Percentiles rank a stretch among this genome's conserved stretches.
phyloP scores from a whole-genome alignment of 2,113 vertebrate species.

The Rhea americana region DNA sequence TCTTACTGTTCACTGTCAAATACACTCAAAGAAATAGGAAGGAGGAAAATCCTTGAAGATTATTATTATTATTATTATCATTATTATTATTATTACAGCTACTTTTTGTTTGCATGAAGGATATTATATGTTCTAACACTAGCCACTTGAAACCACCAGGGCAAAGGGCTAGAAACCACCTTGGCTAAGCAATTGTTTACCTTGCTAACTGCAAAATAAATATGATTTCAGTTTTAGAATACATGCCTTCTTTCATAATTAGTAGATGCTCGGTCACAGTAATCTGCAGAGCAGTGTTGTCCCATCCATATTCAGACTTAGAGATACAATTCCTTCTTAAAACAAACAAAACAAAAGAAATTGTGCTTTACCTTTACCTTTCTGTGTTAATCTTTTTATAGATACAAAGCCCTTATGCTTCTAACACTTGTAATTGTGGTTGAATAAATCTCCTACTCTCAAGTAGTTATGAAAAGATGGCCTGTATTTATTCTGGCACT shows the following conservation, averaged over 20 bases:
- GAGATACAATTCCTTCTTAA: not conserved
- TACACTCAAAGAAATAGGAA: not conserved
- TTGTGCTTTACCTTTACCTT: not conserved
- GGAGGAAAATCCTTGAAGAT: not conserved
- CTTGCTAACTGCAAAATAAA: constrained; percentile 1
- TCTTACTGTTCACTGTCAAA: not conserved
- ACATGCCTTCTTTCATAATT: not conserved
- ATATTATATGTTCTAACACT: not conserved
- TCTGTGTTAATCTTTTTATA: constrained; percentile 48
- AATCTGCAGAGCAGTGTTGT: not conserved
- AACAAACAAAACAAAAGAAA: not conserved
- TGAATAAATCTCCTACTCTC: constrained; percentile 27
- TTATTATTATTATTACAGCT: not conserved
- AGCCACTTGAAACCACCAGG: not conserved
- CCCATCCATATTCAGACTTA: not conserved
- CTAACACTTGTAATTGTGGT: constrained; percentile 51
- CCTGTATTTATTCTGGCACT: constrained; percentile 65
- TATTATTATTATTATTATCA: not conserved
- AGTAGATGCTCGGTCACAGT: not conserved
- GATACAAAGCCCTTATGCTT: not conserved
- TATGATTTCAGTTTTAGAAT: not conserved
- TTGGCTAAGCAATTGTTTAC: not conserved
- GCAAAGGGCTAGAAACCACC: not conserved
- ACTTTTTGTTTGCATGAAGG: not conserved
- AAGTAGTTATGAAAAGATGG: constrained; percentile 51